Evolutionary conservation across 1,140 invertebrate species (phyloP), one percentile per base, ranked within the genome.

Genomic region (Hypothenemus hampei): DNA sequence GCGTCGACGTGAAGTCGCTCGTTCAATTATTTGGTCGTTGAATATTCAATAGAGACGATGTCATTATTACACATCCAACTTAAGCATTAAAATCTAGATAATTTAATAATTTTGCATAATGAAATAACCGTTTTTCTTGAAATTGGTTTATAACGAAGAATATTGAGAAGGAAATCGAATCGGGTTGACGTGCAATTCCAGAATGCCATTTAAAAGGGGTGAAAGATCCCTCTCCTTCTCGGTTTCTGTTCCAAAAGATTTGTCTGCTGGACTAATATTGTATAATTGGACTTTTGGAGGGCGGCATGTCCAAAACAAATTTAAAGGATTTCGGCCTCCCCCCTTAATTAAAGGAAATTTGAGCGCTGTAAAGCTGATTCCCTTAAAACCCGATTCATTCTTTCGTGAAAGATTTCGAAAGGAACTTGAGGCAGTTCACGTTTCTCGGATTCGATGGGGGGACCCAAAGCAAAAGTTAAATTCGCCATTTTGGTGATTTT

Each of bases 261-360:
- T 47, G 26, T 11, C 15, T 47, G 45, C 13, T 35, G 35, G 26
- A 35, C 45, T 47, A 35, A 47, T 47, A 47, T 33, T 31, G 21
- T 47, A 21, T 47, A 47, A 33, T 47, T 31, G 45, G 26, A 47
- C 35, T n/a, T n/a, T 16, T 16, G 35, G 11, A 37, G n/a, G 35
- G 11, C 35, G 18, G 18, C 35, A 16, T 13, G 26, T 15, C 40
- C 15, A 24, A 6, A 47, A 45, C 43, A 29, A 26, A 45, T 45
- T 26, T 29, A n/a, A 43, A 21, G 43, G 22, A 18, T 45, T 45
- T 29, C 11, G 24, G 18, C 10, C 18, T 18, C 29, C 31, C 18
- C 20, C 29, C 26, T 45, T 47, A 47, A 47, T 47, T 47, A 47
- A 47, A 47, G 45, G 29, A 47, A 47, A 35, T 35, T 47, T 31